These are phyloP conservation scores for Colletes latitarsis DNA, from an alignment of 1,140 invertebrate genomes.

Conservation along the genomic window DNA sequence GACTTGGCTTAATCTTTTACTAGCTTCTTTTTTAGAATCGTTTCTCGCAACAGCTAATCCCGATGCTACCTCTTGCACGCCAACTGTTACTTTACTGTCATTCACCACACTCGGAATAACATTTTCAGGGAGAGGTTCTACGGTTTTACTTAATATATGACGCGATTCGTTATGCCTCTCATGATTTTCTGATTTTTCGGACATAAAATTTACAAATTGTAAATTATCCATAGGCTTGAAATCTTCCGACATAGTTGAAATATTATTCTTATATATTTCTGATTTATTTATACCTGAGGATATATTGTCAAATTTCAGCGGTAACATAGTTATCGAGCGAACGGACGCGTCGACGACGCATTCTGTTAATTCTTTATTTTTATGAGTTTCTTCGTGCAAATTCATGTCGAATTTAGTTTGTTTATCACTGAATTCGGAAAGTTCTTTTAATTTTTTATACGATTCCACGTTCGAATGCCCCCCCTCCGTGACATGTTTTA, in stretches of 20 bases:
- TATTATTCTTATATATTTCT: slow-evolving; percentile 40
- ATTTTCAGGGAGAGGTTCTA: slow-evolving; percentile 28
- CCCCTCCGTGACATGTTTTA: slow-evolving; percentile 27
- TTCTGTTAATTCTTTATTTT: slow-evolving; percentile 33
- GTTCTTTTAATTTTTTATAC: slow-evolving; percentile 46
- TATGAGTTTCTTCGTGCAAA: slow-evolving; percentile 21
- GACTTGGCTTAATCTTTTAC: slow-evolving; percentile 58
- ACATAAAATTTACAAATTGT: slow-evolving; percentile 42
- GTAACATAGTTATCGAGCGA: slow-evolving; percentile 30
- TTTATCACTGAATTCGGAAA: slow-evolving; percentile 13
- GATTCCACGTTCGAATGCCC: slow-evolving; percentile 34
- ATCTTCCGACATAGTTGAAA: slow-evolving; percentile 22
- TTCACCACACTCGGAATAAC: background rate
- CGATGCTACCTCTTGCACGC: slow-evolving; percentile 9
- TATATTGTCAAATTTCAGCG: slow-evolving; percentile 47
- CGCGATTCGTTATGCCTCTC: slow-evolving; percentile 49
- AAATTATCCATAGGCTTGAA: slow-evolving; percentile 27
- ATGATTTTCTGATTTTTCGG: slow-evolving; percentile 47
- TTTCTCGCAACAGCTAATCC: slow-evolving; percentile 30
- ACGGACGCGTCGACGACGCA: background rate
- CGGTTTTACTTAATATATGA: slow-evolving; percentile 35
- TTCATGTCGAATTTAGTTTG: slow-evolving; percentile 47
- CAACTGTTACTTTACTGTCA: slow-evolving; percentile 16
- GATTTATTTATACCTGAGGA: slow-evolving; percentile 32
- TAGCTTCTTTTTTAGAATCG: slow-evolving; percentile 65